A percentile compares a stretch with the other conserved stretches of the same genome.
These are phyloP conservation scores for Mylabris phalerata DNA, from an alignment of 1,140 invertebrate genomes.

Conservation along the genomic window DNA sequence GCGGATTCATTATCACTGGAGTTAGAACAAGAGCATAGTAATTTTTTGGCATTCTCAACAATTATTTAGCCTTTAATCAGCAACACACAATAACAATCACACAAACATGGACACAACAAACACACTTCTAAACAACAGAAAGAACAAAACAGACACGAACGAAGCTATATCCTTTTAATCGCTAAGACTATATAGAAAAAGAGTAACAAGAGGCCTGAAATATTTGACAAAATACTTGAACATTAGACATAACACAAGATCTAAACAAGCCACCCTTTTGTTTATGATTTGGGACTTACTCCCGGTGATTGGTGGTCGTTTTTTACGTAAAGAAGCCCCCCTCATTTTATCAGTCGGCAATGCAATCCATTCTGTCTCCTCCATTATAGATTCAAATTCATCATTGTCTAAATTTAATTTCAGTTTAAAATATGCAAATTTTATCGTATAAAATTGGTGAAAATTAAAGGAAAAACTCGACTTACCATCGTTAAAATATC, in stretches of 20 bases:
- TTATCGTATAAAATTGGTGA: background rate
- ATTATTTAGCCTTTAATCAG: background rate
- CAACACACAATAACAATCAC: background rate
- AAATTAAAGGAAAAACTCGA: constrained; percentile 14
- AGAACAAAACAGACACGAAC: background rate
- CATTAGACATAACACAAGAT: background rate
- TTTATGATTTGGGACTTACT: constrained; percentile 42
- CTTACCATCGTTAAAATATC: constrained; percentile 70
- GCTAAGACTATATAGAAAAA: background rate
- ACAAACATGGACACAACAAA: background rate
- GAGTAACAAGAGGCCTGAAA: no score
- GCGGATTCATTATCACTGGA: constrained; percentile 74
- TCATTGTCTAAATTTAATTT: background rate
- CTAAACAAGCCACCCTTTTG: background rate
- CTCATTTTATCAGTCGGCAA: constrained; percentile 2
- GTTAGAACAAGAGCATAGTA: constrained; percentile 31
- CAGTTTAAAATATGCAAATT: constrained; percentile 2
- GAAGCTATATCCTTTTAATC: background rate
- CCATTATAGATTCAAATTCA: constrained; percentile 8
- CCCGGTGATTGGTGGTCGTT: constrained; percentile 41
- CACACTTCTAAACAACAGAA: background rate
- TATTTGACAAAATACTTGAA: no score
- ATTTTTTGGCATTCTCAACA: background rate
- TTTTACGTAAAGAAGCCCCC: constrained; percentile 40
- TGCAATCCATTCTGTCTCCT: constrained; percentile 20